These are phyloP conservation scores for Zaprionus gabonicus DNA, from an alignment of 1,140 invertebrate genomes.

Conservation along the genomic window DNA sequence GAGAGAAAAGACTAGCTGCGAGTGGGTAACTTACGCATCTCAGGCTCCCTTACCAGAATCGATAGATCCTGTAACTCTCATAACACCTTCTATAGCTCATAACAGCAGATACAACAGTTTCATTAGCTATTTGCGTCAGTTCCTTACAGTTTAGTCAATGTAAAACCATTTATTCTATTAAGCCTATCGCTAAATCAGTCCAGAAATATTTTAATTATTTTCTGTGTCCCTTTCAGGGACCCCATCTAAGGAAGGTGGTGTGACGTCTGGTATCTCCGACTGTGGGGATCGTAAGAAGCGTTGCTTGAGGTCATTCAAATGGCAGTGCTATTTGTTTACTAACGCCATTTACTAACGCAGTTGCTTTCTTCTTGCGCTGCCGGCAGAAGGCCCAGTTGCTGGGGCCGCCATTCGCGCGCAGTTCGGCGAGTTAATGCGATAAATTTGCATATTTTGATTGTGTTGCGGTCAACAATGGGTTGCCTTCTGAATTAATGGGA, in stretches of 20 bases:
- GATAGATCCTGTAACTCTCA: neutral
- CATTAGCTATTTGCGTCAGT: neutral
- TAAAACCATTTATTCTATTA: constrained; percentile 1
- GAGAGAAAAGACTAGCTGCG: neutral
- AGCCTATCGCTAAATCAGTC: constrained; percentile 3
- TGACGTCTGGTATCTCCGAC: neutral
- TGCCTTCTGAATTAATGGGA: constrained; percentile 82
- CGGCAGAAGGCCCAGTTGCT: constrained; percentile 23
- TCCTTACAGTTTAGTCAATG: neutral
- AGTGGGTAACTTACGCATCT: neutral
- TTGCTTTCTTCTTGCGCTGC: constrained; percentile 57
- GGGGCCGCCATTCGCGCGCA: constrained; percentile 42
- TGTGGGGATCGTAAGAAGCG: neutral
- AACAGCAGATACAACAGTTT: neutral
- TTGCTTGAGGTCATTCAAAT: constrained; percentile 65
- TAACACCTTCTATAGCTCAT: neutral
- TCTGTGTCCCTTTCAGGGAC: neutral
- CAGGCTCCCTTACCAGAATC: neutral
- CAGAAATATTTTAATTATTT: constrained; percentile 7
- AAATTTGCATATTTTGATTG: constrained; percentile 84
- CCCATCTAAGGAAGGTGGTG: neutral
- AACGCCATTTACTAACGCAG: constrained; percentile 40
- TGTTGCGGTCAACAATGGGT: constrained; percentile 82
- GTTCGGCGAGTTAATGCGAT: constrained; percentile 82
- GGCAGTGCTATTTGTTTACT: constrained; percentile 55